Base-by-base conservation (phyloP, 2,113 vertebrate species). In the Stigmatopora nigra region DNA sequence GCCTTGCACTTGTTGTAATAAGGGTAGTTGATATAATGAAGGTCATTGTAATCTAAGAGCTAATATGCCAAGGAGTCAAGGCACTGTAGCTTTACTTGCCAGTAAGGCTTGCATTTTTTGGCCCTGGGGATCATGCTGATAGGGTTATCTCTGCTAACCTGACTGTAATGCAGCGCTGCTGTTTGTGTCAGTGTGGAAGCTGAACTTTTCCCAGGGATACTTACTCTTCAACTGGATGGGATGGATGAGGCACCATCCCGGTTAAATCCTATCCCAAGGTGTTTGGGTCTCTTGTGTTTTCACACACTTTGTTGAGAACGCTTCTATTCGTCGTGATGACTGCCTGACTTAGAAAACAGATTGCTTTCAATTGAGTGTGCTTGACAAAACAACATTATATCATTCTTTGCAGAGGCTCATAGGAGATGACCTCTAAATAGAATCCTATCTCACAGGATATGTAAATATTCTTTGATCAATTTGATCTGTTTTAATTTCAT, bases 61-160 rank as follows among this genome's bases (percentile, higher is more conserved):
- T 91, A 90, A 90, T 88, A 86, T 89, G 87, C 82, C 78, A 86
- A 80, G 78, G 84, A 91, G 88, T 89, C 87, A 87, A 88, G 84
- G 82, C 87, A 82, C 84, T 80, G 78, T 80, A 80, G 88, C 86
- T 88, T 84, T 87, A 86, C 88, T 85, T 85, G 84, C 81, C 87
- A 81, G 88, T 78, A 81, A 88, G 85, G 79, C 82, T 79, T 69
- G 80, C 80, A 76, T 85, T 78, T 70, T 73, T 76, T 76, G 77
- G 82, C 88, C 84, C 59, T 71, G 84, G 89, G 89, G 87, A 88
- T 85, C 79, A 15, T 79, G 66, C 87, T 86, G 86, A 92, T 91
- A 89, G 89, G 61, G 88, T 92, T 92, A 91, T 91, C 89, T 89
- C 71, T 74, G 76, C 85, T 89, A 91, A 91, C 89, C 89, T 91